These are phyloP conservation scores for Vicugna pacos DNA, from an alignment of 2,113 vertebrate genomes.

Conservation along the genomic window DNA sequence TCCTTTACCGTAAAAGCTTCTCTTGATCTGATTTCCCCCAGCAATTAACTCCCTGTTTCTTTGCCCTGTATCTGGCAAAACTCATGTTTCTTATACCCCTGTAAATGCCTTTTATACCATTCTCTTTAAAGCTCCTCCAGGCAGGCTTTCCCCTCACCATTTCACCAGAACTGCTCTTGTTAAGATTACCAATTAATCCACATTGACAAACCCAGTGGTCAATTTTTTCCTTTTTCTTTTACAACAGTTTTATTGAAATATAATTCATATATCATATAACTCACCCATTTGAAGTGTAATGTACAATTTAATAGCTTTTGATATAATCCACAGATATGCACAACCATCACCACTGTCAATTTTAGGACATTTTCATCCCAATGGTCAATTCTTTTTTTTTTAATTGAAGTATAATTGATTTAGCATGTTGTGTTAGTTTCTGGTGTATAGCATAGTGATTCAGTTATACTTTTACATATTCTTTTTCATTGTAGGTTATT, in stretches of 20 bases:
- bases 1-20: not conserved
- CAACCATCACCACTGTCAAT: not conserved
- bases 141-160: not conserved
- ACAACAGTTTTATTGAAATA: not conserved
- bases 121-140: not conserved
- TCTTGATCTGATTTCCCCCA: not conserved
- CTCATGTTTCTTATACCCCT: not conserved
- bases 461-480: too few relatives aligned
- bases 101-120: not conserved
- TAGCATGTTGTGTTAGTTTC: too few relatives aligned
- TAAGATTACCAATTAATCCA: not conserved
- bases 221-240: not conserved
- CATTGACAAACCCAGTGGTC: not conserved
- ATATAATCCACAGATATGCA: not conserved
- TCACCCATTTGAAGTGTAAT: not conserved
- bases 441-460: too few relatives aligned
- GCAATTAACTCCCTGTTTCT: conserved; percentile 1
- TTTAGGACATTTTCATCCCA: conserved; percentile 23
- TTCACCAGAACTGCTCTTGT: not conserved
- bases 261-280: not conserved
- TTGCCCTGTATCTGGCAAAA: not conserved
- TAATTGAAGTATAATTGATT: too few relatives aligned
- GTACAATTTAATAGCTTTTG: not conserved
- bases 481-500: too few relatives aligned
- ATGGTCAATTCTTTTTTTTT: not conserved